phyloP scores from a whole-genome alignment of 2,888 invertebrate genomes.

The Xylophagus ater region DNA sequence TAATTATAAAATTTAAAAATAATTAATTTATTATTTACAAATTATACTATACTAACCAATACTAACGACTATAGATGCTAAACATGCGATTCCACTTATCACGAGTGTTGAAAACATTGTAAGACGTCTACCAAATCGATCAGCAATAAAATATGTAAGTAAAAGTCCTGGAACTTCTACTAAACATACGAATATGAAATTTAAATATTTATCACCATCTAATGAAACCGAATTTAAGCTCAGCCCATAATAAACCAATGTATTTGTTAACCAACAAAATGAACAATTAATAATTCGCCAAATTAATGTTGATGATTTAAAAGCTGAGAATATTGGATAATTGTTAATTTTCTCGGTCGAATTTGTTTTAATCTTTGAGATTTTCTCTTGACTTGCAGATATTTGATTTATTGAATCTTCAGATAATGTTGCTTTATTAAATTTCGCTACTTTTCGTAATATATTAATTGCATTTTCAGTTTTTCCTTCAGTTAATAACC shows the following conservation, averaged over 20 bases:
- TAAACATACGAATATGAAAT: slow-evolving; percentile 48
- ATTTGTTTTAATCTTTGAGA: slow-evolving; percentile 22
- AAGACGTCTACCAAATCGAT: slow-evolving; percentile 54
- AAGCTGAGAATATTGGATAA: slow-evolving; percentile 11
- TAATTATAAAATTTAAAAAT: background rate
- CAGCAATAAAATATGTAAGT: slow-evolving; percentile 49
- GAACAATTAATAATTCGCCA: slow-evolving; percentile 48
- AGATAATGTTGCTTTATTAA: slow-evolving; percentile 49
- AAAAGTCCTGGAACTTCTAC: slow-evolving; percentile 66
- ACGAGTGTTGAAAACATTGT: slow-evolving; percentile 51
- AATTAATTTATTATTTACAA: background rate
- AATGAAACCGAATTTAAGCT: slow-evolving; percentile 66
- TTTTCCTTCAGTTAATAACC: slow-evolving; percentile 56
- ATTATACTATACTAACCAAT: background rate
- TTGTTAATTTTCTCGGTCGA: background rate
- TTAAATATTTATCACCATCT: slow-evolving; percentile 61
- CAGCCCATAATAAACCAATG: slow-evolving; percentile 69
- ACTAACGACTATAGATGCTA: slow-evolving; percentile 7
- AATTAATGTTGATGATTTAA: slow-evolving; percentile 22
- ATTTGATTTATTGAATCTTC: slow-evolving; percentile 40
- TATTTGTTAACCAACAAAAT: slow-evolving; percentile 70
- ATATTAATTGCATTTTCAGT: slow-evolving; percentile 46
- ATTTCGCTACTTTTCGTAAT: slow-evolving; percentile 48
- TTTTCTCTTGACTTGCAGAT: slow-evolving; percentile 26
- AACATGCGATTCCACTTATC: slow-evolving; percentile 44